Conservation (phyloP, 2,888 invertebrate genomes). For the Adelognathus sp. region DNA sequence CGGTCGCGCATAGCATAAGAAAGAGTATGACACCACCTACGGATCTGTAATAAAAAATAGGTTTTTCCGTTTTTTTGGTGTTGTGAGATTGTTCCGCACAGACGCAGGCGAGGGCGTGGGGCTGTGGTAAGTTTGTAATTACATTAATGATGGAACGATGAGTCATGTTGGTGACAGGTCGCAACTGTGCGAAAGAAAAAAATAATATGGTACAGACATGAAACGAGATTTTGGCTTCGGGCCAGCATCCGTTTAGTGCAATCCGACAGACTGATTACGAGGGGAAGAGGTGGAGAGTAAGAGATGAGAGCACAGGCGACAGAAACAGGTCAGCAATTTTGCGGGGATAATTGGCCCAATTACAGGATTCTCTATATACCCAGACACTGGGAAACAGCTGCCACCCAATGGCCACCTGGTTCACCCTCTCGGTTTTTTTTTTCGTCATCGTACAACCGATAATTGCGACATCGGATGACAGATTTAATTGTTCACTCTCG, state of each 20-base stretch:
- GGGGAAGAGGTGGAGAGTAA: neutral
- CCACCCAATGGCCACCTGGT: neutral
- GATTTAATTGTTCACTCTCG: conserved; percentile 25
- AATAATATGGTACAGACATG: conserved; percentile 15
- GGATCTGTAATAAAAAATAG: conserved; percentile 81
- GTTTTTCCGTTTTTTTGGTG: neutral
- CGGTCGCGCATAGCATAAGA: conserved; percentile 85
- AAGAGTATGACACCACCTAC: conserved; percentile 81
- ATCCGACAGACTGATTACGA: conserved; percentile 23
- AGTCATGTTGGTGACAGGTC: neutral
- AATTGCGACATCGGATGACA: conserved; percentile 6
- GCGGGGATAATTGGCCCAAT: conserved; percentile 48
- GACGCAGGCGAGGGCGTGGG: too few relatives aligned
- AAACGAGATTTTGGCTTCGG: conserved; percentile 47
- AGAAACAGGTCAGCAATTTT: conserved; percentile 47
- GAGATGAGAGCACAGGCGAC: neutral
- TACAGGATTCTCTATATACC: conserved; percentile 24
- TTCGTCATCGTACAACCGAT: neutral
- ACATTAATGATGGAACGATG: neutral
- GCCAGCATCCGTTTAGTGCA: conserved; percentile 41
- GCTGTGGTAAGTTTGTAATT: neutral
- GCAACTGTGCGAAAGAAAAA: neutral
- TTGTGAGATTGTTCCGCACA: too few relatives aligned
- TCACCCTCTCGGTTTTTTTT: neutral
- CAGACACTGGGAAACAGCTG: conserved; percentile 6